Conservation (phyloP, 2,888 invertebrate genomes). For the Julus scandinavius region DNA sequence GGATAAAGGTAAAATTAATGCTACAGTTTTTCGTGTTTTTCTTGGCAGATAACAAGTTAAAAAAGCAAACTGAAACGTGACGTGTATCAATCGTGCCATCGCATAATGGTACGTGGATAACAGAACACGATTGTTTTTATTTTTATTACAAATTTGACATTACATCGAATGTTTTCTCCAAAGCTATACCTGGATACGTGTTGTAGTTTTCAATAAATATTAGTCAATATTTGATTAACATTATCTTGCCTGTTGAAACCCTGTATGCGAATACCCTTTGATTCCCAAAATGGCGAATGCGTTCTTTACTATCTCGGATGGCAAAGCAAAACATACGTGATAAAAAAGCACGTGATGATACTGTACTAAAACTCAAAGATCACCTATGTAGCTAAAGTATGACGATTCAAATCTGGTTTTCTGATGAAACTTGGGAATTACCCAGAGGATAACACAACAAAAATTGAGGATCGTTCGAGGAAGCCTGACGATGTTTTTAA, state of each 20-base stretch:
- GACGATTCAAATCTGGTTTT: too few relatives aligned
- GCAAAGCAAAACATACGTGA: too few relatives aligned
- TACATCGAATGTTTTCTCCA: not conserved
- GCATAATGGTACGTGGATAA: not conserved
- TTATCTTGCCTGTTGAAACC: not conserved
- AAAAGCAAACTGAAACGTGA: not conserved
- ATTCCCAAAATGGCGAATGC: too few relatives aligned
- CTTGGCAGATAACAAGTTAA: not conserved
- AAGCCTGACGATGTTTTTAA: not conserved
- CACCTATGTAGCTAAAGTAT: too few relatives aligned
- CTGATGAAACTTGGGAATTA: not conserved
- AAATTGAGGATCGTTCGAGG: not conserved
- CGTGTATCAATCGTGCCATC: not conserved
- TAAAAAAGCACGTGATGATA: too few relatives aligned
- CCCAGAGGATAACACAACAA: not conserved
- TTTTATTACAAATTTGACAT: not conserved
- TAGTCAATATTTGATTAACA: not conserved
- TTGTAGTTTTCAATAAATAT: not conserved
- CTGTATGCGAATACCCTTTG: too few relatives aligned
- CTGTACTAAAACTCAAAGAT: too few relatives aligned
- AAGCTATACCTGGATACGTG: not conserved
- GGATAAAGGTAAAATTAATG: constrained; percentile 8
- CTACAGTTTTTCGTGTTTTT: constrained; percentile 19
- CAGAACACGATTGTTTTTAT: not conserved
- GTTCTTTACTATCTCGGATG: too few relatives aligned